Evolutionary conservation across 2,113 vertebrate species (phyloP), one percentile per base, ranked within the genome.

Genomic region (Alethe castanea): DNA sequence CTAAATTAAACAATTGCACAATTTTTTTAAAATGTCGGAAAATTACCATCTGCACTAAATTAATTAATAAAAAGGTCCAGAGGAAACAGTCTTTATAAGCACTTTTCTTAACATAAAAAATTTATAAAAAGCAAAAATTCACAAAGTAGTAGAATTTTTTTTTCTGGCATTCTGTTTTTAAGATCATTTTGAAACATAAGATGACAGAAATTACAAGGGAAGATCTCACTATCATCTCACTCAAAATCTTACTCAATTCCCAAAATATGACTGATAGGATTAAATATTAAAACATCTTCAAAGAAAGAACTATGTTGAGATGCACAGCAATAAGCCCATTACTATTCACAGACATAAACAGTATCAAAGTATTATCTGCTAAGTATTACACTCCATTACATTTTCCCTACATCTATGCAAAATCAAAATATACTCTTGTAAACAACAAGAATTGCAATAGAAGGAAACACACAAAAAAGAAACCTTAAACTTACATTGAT

Each of bases 401-500:
- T 69, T 94, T 83, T 36, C 65, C 66, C 65, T 82, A 78, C 88
- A 93, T 92, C 91, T 80, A 81, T 57, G 86, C 92, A 95, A 94
- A 97, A 96, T 69, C 57, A 91, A 97, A 95, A 87, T 28, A 93
- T 9, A 93, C 54, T 42, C 44, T 61, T 82, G 82, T 94, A 95
- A 96, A 96, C 73, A 96, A 92, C 64, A 89, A 48, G 56, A 87
- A 84, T 57, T 79, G 85, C 76, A 97, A 90, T 50, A 96, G 69
- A 94, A 87, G 59, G 36, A 96, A 94, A 74, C 72, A 91, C 94
- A 86, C 83, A 93, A 97, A 56, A 90, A 95, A 97, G 91, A 90
- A 95, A 94, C 82, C 85, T 92, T 85, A 74, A 96, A 98, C 98
- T 98, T 98, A 98, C 98, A 98, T 86, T 97, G 96, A 95, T 92